Evolutionary conservation across 2,888 invertebrate species (phyloP).

Genomic region (Pachymerium ferrugineum): DNA sequence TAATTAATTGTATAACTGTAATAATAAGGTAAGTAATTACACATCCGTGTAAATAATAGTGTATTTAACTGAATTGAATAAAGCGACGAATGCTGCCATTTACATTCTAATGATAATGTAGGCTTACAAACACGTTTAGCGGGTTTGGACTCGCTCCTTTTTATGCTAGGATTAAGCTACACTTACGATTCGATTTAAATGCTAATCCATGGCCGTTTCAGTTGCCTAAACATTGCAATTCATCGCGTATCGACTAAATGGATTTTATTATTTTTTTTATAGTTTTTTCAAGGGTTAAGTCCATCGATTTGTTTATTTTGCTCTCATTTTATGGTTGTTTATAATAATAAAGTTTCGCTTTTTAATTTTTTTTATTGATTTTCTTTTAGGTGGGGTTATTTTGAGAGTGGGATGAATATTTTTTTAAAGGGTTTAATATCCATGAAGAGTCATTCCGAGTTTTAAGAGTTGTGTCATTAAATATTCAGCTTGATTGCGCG

Average conservation of each 20-base stretch:
- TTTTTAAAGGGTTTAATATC: neutral
- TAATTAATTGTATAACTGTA: conserved; percentile 7
- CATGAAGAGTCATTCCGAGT: neutral
- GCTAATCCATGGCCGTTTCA: too few relatives aligned
- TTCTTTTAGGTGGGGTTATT: neutral
- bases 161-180: too few relatives aligned
- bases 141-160: neutral
- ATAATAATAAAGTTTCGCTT: too few relatives aligned
- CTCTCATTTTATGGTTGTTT: too few relatives aligned
- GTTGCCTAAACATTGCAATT: too few relatives aligned
- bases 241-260: too few relatives aligned
- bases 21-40: neutral
- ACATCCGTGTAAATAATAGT: conserved; percentile 1
- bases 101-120: neutral
- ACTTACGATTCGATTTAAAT: too few relatives aligned
- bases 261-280: neutral
- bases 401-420: too few relatives aligned
- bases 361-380: neutral
- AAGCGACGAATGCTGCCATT: neutral
- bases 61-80: neutral
- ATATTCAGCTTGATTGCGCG: conserved; percentile 17
- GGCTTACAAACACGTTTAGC: too few relatives aligned
- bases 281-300: too few relatives aligned
- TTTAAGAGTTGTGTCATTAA: neutral
- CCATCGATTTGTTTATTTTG: too few relatives aligned